These are phyloP conservation scores for Gymnosoma rotundatum DNA, from an alignment of 2,888 invertebrate genomes.

Conservation along the genomic window DNA sequence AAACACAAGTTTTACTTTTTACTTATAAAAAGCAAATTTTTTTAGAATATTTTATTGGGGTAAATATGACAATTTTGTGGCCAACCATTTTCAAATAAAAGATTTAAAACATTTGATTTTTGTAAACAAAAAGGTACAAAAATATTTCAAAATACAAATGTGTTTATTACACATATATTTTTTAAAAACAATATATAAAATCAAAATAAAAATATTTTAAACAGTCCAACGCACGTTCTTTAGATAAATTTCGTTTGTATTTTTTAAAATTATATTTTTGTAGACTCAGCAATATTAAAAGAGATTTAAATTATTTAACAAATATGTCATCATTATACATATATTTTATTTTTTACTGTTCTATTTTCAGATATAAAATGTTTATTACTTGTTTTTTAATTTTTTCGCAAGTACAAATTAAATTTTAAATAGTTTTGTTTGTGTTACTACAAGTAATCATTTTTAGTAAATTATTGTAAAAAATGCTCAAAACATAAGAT, in stretches of 20 bases:
- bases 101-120: background rate
- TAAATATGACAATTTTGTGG: background rate
- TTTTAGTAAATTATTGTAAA: too few species aligned
- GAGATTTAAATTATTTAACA: background rate
- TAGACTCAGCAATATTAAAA: constrained; percentile 18
- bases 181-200: background rate
- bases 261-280: constrained; percentile 14
- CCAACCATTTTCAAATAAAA: background rate
- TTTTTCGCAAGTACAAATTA: too few species aligned
- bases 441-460: too few species aligned
- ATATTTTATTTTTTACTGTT: background rate
- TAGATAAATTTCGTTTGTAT: constrained; percentile 26
- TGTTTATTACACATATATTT: too few species aligned
- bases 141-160: background rate
- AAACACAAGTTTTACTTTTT: background rate
- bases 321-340: background rate
- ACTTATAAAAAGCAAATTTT: background rate
- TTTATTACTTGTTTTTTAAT: too few species aligned
- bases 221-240: constrained; percentile 5
- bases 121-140: background rate
- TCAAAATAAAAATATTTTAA: background rate
- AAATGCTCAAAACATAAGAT: too few species aligned
- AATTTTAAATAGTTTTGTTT: too few species aligned
- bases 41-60: background rate
- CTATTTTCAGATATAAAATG: too few species aligned